Evolutionary conservation across 1,140 invertebrate species (phyloP).

Genomic region (Megalopta genalis): DNA sequence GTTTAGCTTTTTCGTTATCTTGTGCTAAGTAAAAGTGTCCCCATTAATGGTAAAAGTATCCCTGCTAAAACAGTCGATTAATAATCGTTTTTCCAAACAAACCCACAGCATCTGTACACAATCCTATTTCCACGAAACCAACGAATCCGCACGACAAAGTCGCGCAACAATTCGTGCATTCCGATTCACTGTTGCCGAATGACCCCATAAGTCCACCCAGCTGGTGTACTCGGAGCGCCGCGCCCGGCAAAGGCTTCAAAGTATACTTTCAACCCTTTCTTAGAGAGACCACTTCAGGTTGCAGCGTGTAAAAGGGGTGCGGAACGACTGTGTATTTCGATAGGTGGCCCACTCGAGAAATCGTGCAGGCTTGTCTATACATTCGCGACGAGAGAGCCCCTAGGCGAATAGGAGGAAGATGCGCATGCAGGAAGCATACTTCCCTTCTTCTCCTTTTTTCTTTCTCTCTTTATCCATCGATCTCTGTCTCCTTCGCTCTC

Average conservation of each 20-base stretch:
- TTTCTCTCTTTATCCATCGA: too few relatives aligned
- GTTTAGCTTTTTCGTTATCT: too few relatives aligned
- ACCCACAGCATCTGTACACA: too few relatives aligned
- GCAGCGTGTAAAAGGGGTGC: slow-evolving; percentile 45
- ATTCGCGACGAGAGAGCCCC: slow-evolving; percentile 12
- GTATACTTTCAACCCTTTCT: slow-evolving; percentile 18
- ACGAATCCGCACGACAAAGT: not conserved
- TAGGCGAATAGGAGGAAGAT: not conserved
- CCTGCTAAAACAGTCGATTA: too few relatives aligned
- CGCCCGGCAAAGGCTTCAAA: not conserved
- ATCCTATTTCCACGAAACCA: too few relatives aligned
- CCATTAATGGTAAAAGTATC: too few relatives aligned
- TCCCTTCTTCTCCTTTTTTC: not conserved
- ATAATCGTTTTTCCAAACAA: too few relatives aligned
- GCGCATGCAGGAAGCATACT: not conserved
- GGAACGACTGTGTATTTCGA: slow-evolving; percentile 58
- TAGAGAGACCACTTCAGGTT: not conserved
- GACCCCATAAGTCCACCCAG: not conserved
- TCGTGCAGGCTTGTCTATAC: slow-evolving; percentile 23
- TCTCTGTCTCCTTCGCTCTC: too few relatives aligned
- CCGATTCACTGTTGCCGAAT: not conserved
- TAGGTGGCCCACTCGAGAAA: slow-evolving; percentile 51
- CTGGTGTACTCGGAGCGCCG: too few relatives aligned
- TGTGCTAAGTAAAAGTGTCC: too few relatives aligned
- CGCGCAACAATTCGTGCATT: not conserved